A percentile compares a stretch with the other conserved stretches of the same genome.
phyloP scores from a whole-genome alignment of 2,797 vertebrate genomes.

The Saxicola maurus region DNA sequence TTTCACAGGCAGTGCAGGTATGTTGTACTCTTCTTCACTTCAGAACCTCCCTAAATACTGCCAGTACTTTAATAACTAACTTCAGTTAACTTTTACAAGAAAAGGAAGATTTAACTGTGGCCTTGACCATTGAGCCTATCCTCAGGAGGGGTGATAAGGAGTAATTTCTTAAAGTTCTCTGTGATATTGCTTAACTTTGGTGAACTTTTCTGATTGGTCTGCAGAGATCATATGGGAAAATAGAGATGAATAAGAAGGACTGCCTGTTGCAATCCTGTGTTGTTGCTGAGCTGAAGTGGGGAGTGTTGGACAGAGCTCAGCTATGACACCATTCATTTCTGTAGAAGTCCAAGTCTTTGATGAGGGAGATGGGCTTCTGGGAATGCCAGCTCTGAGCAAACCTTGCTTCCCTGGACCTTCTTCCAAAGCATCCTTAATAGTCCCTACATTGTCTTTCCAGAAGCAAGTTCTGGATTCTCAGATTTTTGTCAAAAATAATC shows the following conservation, averaged over 20 bases:
- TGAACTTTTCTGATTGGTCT: constrained; percentile 52
- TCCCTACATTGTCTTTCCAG: neutral
- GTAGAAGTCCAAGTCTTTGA: neutral
- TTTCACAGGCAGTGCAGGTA: constrained; percentile 7
- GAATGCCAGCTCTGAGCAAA: neutral
- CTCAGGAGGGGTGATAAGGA: constrained; percentile 69
- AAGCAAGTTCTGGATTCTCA: neutral
- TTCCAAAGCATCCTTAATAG: neutral
- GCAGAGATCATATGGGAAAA: constrained; percentile 27
- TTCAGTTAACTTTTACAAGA: constrained; percentile 80
- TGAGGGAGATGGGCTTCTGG: neutral
- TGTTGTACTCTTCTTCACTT: constrained; percentile 22
- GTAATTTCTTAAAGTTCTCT: constrained; percentile 66
- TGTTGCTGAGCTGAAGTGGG: neutral
- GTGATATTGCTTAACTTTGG: constrained; percentile 58
- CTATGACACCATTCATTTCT: neutral
- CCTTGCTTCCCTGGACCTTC: neutral
- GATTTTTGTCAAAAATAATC: neutral
- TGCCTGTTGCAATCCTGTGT: constrained; percentile 19
- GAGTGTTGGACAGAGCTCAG: neutral
- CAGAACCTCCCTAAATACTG: constrained; percentile 59
- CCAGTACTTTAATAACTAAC: constrained; percentile 91
- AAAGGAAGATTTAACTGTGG: constrained; percentile 77
- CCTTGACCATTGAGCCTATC: constrained; percentile 88
- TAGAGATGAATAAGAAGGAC: neutral